A percentile compares a stretch with the other conserved stretches of the same genome.
Evolutionary conservation across 1,140 invertebrate species (phyloP).

Genomic region (Palaemon carinicauda): DNA sequence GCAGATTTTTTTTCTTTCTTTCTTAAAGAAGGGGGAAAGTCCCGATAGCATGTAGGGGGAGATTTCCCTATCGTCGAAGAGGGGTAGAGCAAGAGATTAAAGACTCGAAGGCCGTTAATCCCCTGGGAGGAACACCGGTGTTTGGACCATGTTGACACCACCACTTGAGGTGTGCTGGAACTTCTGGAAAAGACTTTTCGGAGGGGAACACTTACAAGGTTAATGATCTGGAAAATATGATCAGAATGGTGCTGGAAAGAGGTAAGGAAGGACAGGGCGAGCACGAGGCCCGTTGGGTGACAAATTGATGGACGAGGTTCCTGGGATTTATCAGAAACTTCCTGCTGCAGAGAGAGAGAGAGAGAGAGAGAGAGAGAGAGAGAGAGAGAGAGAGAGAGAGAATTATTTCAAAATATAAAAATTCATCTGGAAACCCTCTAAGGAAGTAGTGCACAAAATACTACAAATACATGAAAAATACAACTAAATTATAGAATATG

Average conservation of each 20-base stretch:
- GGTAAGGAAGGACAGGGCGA: background rate
- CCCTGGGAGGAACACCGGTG: background rate
- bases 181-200: background rate
- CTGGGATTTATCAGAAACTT: slow-evolving; percentile 21
- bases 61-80: background rate
- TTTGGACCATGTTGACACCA: slow-evolving; percentile 24
- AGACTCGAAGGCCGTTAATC: slow-evolving; percentile 35
- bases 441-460: background rate
- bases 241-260: slow-evolving; percentile 41
- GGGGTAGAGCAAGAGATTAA: background rate
- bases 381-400: background rate
- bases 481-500: too few species aligned
- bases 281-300: background rate
- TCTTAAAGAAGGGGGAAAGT: background rate
- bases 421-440: background rate
- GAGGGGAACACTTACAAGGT: slow-evolving; percentile 36
- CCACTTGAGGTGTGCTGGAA: background rate
- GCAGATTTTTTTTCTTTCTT: background rate
- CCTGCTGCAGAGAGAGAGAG: background rate
- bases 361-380: too few species aligned
- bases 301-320: slow-evolving; percentile 45
- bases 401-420: background rate
- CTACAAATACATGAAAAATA: too few species aligned
- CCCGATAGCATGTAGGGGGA: background rate
- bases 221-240: slow-evolving; percentile 53